Conservation (phyloP, 2,113 vertebrate species). For the Poicephalus gulielmi region DNA sequence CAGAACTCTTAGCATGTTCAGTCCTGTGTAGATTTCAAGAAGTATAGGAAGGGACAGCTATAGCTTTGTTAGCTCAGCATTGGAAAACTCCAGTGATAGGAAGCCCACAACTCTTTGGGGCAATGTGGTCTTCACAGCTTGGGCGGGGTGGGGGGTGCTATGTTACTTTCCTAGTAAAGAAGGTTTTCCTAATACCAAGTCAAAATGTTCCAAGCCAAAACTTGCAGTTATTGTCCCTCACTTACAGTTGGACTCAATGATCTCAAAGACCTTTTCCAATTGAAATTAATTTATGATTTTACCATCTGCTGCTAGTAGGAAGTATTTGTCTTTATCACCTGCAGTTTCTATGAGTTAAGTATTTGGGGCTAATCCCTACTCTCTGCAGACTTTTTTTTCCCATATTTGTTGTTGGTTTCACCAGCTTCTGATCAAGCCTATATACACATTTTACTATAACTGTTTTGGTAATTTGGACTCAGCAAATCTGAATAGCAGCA, state of each 20-base stretch:
- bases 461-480: background rate
- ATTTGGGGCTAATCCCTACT: background rate
- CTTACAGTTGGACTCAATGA: background rate
- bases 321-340: background rate
- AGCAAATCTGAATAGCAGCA: background rate
- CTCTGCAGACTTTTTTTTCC: background rate
- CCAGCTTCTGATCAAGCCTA: background rate
- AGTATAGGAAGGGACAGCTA: background rate
- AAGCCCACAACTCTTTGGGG: background rate
- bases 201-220: background rate
- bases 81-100: background rate
- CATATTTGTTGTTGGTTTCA: background rate
- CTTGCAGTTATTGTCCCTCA: background rate
- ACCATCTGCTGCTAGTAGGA: background rate
- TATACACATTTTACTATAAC: background rate
- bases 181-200: background rate
- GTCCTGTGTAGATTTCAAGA: background rate
- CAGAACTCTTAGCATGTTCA: background rate
- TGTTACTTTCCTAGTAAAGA: background rate
- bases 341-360: background rate
- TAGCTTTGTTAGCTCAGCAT: background rate
- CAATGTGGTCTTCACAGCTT: background rate
- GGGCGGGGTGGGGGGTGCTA: rapidly evolving
- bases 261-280: background rate
- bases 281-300: background rate